These are phyloP conservation scores for Parnassius smintheus DNA, from an alignment of 2,888 invertebrate species.

Conservation along the genomic window DNA sequence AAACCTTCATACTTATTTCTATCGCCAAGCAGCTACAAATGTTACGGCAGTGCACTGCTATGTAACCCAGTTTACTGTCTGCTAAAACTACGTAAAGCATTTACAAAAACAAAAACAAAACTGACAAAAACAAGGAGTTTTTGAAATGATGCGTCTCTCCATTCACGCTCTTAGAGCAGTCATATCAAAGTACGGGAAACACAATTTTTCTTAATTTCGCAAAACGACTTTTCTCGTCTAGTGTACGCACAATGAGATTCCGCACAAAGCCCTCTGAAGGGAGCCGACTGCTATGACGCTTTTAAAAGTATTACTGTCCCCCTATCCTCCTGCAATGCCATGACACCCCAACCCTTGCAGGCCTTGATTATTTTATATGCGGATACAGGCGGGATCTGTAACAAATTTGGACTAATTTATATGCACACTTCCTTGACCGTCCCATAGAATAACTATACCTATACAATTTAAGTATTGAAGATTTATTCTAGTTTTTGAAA, in stretches of 20 bases:
- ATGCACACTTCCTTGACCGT: no score
- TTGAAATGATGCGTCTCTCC: conserved; percentile 23
- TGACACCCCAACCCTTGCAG: conserved; percentile 51
- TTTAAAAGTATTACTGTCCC: conserved; percentile 75
- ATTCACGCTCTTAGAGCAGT: conserved; percentile 18
- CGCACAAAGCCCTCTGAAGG: conserved; percentile 58
- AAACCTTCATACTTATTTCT: no score
- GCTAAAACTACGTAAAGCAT: neutral
- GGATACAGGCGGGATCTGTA: conserved; percentile 21
- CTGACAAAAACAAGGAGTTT: conserved; percentile 25
- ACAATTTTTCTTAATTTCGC: conserved; percentile 31
- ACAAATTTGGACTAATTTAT: neutral
- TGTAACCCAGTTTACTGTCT: neutral
- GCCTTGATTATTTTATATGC: conserved; percentile 38
- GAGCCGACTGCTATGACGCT: conserved; percentile 60
- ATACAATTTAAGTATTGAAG: no score
- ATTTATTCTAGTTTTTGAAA: no score
- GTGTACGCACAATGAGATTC: conserved; percentile 62
- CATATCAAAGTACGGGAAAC: conserved; percentile 29
- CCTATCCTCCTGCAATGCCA: conserved; percentile 36
- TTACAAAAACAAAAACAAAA: conserved; percentile 15
- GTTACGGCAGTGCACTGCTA: neutral
- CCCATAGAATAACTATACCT: no score
- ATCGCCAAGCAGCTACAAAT: no score
- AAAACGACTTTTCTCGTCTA: conserved; percentile 51